Base-by-base conservation (phyloP, 2,113 vertebrate species). In the Nibea albiflora region DNA sequence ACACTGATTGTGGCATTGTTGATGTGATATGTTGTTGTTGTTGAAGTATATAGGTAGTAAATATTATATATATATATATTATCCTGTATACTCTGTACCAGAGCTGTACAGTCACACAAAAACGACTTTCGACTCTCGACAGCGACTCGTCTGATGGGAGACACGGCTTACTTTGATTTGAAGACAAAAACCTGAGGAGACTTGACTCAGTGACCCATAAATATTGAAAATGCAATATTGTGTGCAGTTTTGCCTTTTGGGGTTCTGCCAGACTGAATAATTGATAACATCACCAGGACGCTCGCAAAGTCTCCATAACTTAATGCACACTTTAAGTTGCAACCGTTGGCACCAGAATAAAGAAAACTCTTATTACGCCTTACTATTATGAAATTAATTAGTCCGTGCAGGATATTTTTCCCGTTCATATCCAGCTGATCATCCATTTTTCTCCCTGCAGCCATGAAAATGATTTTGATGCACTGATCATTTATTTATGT, bases 341-440 rank as follows among this genome's bases (percentile, higher is more conserved):
- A 42, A 47, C 58, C 39, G 58, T n/a, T 53, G 20, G 46, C 58
- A 52, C 28, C 20, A 52, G 35, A 46, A 52, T 39, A 22, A 31
- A 60, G 22, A 49, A 47, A 31, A 47, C 42, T 31, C 11, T 60
- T 4, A 28, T 57, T 39, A 47, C 53, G 28, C 35, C 28, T 16
- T 42, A 61, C 44, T 39, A 62, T 62, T 28, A 62, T 70, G 5
- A 69, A 58, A 22, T 42, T 14, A 69, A 69, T 78, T 60, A 58
- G 66, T 47, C 54, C 28, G 12, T 19, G 20, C 22, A 17, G 3
- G 47, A 14, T 49, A 52, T 4, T 31, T 71, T 24, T 53, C 31
- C 16, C 52, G 15, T 31, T 54, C 67, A 22, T 15, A 39, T 42
- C 20, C 20, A 70, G 20, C 17, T 42, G 15, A 54, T n/a, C 17